Evolutionary conservation across 37 sponge, comb jelly and placozoan species (phyloP), one percentile per base, ranked within the genome.

Genomic region (Cliona cf. orientalis): DNA sequence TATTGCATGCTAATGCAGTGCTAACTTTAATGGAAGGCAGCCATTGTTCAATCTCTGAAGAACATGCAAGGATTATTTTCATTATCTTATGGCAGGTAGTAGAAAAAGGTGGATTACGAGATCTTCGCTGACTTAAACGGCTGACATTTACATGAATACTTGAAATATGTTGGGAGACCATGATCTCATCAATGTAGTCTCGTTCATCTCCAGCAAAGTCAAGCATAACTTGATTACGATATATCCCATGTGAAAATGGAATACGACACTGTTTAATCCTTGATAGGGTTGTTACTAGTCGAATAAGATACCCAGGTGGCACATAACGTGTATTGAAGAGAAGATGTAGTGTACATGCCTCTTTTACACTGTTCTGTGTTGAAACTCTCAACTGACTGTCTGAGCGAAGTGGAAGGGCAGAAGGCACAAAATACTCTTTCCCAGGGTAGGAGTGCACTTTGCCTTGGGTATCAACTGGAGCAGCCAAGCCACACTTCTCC

Each of bases 221-320:
- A 66, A 80, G 75, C 1, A 71, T 49, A 7, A 87, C 46, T 0
- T 43, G 12, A 39, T 80, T 74, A 21, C 75, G 64, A 60, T 74
- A 87, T 0, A 87, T 42, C 9, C 58, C 70, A 11, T 53, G 43
- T 2, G 63, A 25, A 39, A 87, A 87, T 23, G 28, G 26, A 6
- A 80, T 23, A 23, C 39, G 0, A 28, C 12, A 67, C 1, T 33
- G 34, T 3, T 1, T 1, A 7, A 40, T 26, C 17, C 31, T 77
- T 12, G 80, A 41, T 4, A 86, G 58, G 29, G 74, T 0, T 37
- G 74, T 59, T 21, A 71, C 87, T 5, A 86, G 61, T 26, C 87
- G 80, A 65, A 42, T 79, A 53, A 86, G 80, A 59, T 56, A 86
- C n/a, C 87, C 83, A 44, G 83, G 89, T 29, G 89, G 89, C 4